Percentiles rank a stretch among this genome's conserved stretches.
Conservation (phyloP, 2,888 invertebrate species). For the Biston stratarius region DNA sequence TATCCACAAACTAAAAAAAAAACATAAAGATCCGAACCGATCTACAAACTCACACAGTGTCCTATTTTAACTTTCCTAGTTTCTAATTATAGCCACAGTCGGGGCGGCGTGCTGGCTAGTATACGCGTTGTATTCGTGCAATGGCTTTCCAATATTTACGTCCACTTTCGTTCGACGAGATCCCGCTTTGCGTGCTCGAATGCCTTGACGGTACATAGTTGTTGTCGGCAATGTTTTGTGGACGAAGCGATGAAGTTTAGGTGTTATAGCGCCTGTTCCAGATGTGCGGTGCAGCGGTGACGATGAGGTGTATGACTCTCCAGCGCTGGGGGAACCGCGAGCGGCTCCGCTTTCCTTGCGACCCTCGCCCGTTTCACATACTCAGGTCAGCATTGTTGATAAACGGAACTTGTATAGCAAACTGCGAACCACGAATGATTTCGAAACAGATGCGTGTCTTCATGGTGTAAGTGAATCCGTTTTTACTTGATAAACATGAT, state of each 20-base stretch:
- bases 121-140: slow-evolving; percentile 40
- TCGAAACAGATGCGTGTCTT: too few relatives aligned
- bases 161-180: slow-evolving; percentile 76
- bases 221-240: not conserved
- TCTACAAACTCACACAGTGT: slow-evolving; percentile 31
- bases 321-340: slow-evolving; percentile 75
- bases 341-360: slow-evolving; percentile 54
- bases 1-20: slow-evolving; percentile 9
- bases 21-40: not conserved
- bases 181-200: slow-evolving; percentile 84
- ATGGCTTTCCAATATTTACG: slow-evolving; percentile 75
- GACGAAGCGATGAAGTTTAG: slow-evolving; percentile 6
- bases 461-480: too few relatives aligned
- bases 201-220: slow-evolving; percentile 61
- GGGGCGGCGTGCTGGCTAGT: slow-evolving; percentile 50
- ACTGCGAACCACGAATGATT: too few relatives aligned
- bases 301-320: slow-evolving; percentile 77
- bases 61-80: slow-evolving; percentile 76
- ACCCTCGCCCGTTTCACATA: slow-evolving; percentile 56
- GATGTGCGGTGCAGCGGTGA: slow-evolving; percentile 70
- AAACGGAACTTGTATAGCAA: too few relatives aligned
- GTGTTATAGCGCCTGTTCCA: slow-evolving; percentile 46
- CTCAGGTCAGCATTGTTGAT: slow-evolving; percentile 30
- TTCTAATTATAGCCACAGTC: slow-evolving; percentile 73
- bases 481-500: too few relatives aligned